Base-by-base conservation (phyloP, 1,140 invertebrate species). In the Belonocnema kinseyi region DNA sequence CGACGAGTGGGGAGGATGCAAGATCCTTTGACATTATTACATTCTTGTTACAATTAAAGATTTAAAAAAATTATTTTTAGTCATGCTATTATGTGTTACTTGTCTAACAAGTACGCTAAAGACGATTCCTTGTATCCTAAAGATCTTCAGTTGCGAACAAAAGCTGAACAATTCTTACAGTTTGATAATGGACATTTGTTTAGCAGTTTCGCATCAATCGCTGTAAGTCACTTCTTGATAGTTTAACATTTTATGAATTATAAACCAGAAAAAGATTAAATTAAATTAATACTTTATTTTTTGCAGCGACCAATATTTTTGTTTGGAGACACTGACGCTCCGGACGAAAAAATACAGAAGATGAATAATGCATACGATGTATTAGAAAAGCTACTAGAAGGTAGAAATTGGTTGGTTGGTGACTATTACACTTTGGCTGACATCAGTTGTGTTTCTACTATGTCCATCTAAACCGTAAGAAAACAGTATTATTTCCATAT, bases 101-200 rank as follows among this genome's bases (percentile, higher is more conserved):
- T 95, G 78, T 93, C 91, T 5, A 93, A 94, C 78, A 93, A 95
- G 77, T 96, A 96, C 85, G 94, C 92, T 26, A 94, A 95, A 84
- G 92, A 94, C 82, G 93, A 93, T 81, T 87, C 88, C 0, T 85
- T 96, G 33, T 96, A 95, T 88, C 95, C 95, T 17, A 94, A 93
- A 85, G 93, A 95, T 81, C 91, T 93, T 10, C 92, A 93, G 82
- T 84, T 92, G 77, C 92, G 95, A 80, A 95, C 95, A 4, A 2
- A 94, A 2, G 92, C 97, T 14, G 93, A 96, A 87, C 94, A 95
- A 84, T 90, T 94, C 75, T 89, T 97, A 21, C 93, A 94, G 82
- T 96, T 97, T 87, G 95, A 96, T 82, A 88, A 93, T 79, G 94
- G 94, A 14, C 93, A 93, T 1, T 89, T 96, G 26, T 96, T 93